These are phyloP conservation scores for Seira musarum DNA, from an alignment of 2,888 invertebrate genomes.

Conservation along the genomic window DNA sequence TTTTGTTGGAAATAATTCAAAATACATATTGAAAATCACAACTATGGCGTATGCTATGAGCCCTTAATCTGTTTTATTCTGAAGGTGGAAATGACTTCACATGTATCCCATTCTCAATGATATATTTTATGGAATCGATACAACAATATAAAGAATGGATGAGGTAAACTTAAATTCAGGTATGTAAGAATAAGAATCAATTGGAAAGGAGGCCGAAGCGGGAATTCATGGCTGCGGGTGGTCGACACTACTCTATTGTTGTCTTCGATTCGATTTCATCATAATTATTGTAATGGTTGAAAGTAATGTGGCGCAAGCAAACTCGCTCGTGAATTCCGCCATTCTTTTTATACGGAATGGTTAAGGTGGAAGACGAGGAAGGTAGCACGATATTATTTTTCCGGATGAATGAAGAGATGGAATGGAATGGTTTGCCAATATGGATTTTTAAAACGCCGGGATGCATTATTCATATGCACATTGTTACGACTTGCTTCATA, in stretches of 20 bases:
- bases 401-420: neutral
- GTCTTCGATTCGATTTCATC: neutral
- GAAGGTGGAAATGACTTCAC: too few relatives aligned
- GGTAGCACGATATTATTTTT: neutral
- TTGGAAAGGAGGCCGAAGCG: neutral
- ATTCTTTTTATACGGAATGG: too few relatives aligned
- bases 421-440: neutral
- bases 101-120: too few relatives aligned
- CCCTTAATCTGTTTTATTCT: too few relatives aligned
- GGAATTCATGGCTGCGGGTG: neutral
- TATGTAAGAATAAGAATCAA: too few relatives aligned
- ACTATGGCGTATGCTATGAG: too few relatives aligned
- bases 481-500: neutral
- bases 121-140: conserved; percentile 20
- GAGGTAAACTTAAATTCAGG: too few relatives aligned
- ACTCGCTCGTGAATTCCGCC: too few relatives aligned
- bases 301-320: neutral
- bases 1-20: neutral
- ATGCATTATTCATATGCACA: neutral
- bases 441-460: neutral
- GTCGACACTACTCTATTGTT: too few relatives aligned
- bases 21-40: conserved; percentile 13
- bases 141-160: conserved; percentile 9
- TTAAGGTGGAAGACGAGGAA: too few relatives aligned
- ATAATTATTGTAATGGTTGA: conserved; percentile 2